Conservation (phyloP, 1,140 invertebrate genomes). For the honey bee (Apis mellifera) region DNA sequence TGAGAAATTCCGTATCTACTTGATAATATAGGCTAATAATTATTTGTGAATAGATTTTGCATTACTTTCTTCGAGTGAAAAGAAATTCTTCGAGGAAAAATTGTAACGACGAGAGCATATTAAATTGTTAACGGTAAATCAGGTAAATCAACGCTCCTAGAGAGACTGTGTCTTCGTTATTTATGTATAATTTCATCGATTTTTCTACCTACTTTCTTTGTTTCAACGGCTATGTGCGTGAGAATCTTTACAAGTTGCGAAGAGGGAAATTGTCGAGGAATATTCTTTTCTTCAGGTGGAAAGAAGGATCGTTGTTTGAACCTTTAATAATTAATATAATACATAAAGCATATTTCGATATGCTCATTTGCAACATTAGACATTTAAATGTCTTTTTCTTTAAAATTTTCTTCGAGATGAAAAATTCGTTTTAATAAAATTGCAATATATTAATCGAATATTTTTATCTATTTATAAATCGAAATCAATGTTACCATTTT, state of each 20-base stretch:
- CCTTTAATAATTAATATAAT: slow-evolving; percentile 2
- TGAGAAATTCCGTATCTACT: too few species aligned
- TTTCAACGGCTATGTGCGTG: background rate
- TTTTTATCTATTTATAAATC: too few species aligned
- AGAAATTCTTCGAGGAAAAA: background rate
- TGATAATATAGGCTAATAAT: too few species aligned
- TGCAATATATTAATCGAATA: too few species aligned
- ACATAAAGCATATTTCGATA: background rate
- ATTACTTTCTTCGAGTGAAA: too few species aligned
- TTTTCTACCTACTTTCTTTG: background rate
- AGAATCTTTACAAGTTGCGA: background rate
- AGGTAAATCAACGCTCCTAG: background rate
- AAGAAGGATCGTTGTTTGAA: background rate
- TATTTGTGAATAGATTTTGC: too few species aligned
- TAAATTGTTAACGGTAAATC: background rate
- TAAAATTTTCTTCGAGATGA: too few species aligned
- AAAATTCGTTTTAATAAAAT: too few species aligned
- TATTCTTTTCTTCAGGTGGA: background rate
- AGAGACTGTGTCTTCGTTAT: background rate
- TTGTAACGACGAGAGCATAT: background rate
- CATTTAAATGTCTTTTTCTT: too few species aligned
- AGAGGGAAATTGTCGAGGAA: background rate
- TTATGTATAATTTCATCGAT: slow-evolving; percentile 4
- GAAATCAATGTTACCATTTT: too few species aligned
- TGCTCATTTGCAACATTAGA: background rate